A percentile compares a stretch with the other conserved stretches of the same genome.
Conservation (phyloP, 1,140 invertebrate genomes). For the Musca vetustissima region DNA sequence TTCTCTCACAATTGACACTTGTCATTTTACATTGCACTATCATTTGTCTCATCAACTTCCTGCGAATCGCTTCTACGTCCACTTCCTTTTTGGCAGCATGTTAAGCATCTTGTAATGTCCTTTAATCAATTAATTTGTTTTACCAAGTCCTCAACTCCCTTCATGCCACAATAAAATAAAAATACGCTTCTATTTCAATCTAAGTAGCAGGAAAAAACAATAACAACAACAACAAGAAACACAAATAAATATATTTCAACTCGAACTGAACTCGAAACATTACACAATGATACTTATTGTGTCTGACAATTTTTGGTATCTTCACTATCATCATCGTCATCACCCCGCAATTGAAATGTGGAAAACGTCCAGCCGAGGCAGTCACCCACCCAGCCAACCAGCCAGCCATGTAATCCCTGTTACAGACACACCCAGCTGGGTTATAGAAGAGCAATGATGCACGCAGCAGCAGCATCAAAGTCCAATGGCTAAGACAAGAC, state of each 20-base stretch:
- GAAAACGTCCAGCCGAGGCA: not conserved
- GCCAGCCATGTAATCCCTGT: not conserved
- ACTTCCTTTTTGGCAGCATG: not conserved
- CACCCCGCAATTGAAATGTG: no score
- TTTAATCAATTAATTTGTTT: conserved; percentile 28
- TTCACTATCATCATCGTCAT: no score
- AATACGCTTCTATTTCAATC: not conserved
- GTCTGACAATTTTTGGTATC: conserved; percentile 8
- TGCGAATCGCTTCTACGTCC: not conserved
- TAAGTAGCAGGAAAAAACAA: not conserved
- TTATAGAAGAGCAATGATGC: not conserved
- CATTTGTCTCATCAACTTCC: conserved; percentile 7
- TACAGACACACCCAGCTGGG: conserved; percentile 15
- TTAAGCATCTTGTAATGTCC: conserved; percentile 27
- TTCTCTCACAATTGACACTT: conserved; percentile 26
- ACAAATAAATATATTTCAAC: not conserved
- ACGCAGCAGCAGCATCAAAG: not conserved
- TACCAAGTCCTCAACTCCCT: conserved; percentile 7
- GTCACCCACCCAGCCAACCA: not conserved
- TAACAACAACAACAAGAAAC: no score
- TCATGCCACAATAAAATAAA: not conserved
- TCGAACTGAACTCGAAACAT: conserved; percentile 3
- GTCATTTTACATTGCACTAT: conserved; percentile 18
- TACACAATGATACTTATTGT: conserved; percentile 16
- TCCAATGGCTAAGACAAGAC: no score